Percentiles rank a stretch among this genome's conserved stretches.
These are phyloP conservation scores for Drosophila kurseongensis DNA, from an alignment of 1,140 invertebrate species.

Conservation along the genomic window DNA sequence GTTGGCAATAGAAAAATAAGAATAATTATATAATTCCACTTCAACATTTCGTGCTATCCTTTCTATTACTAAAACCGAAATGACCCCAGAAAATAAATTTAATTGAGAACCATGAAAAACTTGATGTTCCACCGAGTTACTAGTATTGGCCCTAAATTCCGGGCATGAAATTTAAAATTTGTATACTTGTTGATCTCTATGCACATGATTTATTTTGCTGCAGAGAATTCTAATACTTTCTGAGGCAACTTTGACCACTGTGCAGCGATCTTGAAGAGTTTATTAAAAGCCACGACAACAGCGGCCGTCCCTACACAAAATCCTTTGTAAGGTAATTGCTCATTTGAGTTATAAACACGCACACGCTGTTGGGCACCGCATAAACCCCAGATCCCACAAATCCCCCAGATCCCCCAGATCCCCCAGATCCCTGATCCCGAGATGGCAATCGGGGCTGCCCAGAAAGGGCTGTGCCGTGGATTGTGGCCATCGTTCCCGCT, in stretches of 20 bases:
- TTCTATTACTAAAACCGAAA: background rate
- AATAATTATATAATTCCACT: background rate
- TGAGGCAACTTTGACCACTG: constrained; percentile 17
- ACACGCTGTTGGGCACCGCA: constrained; percentile 27
- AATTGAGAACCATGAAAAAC: too few species aligned
- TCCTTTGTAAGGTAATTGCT: constrained; percentile 80
- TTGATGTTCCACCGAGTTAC: too few species aligned
- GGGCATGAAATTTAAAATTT: too few species aligned
- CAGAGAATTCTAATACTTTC: too few species aligned
- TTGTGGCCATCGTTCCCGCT: constrained; percentile 40
- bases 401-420: background rate
- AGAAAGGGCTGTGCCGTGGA: constrained; percentile 37
- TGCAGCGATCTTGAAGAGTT: constrained; percentile 54
- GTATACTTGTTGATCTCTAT: too few species aligned
- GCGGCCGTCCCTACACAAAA: constrained; percentile 43
- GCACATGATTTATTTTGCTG: too few species aligned
- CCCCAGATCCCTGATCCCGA: constrained; percentile 11
- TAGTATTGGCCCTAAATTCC: too few species aligned
- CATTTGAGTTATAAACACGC: constrained; percentile 83
- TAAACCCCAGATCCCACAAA: background rate
- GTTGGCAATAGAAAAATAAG: background rate
- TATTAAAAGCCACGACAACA: constrained; percentile 71
- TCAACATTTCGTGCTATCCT: background rate
- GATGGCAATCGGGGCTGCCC: constrained; percentile 68
- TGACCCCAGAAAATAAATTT: too few species aligned